Evolutionary conservation across 23 tunicate genomes (phyloP).

Genomic region (Clavelina lepadiformis): DNA sequence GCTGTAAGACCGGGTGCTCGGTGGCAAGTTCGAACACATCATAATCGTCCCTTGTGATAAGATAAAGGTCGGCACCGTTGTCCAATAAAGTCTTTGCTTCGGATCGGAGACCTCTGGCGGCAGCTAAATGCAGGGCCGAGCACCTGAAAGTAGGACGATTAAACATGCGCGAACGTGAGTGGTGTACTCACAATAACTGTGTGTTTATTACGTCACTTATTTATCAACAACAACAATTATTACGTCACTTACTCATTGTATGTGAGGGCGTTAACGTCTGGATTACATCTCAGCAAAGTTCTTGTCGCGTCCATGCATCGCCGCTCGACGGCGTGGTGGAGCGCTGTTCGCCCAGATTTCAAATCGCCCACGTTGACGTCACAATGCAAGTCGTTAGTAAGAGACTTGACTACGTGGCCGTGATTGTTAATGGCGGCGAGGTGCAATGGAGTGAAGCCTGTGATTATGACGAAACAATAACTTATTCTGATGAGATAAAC

Average conservation of each 20-base stretch:
- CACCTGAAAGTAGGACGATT: constrained; percentile 27
- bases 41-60: constrained; percentile 45
- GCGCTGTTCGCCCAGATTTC: constrained; percentile 80
- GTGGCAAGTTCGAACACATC: constrained; percentile 69
- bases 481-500: no score
- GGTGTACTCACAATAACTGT: no score
- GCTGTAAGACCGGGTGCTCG: constrained; percentile 9
- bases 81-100: constrained; percentile 34
- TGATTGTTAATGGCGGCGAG: constrained; percentile 61
- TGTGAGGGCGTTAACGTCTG: constrained; percentile 65
- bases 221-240: neutral
- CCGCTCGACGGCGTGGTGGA: constrained; percentile 79
- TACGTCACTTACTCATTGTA: constrained; percentile 61
- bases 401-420: constrained; percentile 17
- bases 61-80: constrained; percentile 49
- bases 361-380: constrained; percentile 40
- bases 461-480: no score
- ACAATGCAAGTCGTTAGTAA: constrained; percentile 28
- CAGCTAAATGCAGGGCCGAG: constrained; percentile 73
- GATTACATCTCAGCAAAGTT: constrained; percentile 15
- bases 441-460: constrained; percentile 64
- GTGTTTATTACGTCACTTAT: no score
- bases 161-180: neutral
- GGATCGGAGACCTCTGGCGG: constrained; percentile 30
- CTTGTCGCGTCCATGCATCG: constrained; percentile 16